Conservation (phyloP, 2,888 invertebrate species). For the Ophraella communa region DNA sequence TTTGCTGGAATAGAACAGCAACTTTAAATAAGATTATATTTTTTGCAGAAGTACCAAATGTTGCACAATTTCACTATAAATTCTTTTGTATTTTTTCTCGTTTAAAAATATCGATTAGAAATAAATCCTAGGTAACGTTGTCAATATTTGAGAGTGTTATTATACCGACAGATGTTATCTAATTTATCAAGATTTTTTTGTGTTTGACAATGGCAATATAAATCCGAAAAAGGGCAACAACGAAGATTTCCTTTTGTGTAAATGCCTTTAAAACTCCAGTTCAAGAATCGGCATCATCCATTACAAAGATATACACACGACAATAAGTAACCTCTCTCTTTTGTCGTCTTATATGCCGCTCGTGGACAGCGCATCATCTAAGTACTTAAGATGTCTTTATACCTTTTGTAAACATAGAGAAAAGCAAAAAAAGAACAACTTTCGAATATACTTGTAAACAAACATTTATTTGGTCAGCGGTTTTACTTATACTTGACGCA, state of each 20-base stretch:
- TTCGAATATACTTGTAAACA: background rate
- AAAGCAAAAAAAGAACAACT: background rate
- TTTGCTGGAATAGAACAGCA: too few species aligned
- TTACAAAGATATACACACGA: background rate
- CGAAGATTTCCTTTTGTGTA: background rate
- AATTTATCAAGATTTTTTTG: background rate
- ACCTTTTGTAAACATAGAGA: background rate
- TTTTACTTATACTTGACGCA: background rate
- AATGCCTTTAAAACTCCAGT: background rate
- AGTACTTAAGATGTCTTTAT: conserved; percentile 24
- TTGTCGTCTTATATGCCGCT: background rate
- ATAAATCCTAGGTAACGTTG: background rate
- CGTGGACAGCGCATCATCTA: conserved; percentile 16
- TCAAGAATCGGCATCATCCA: background rate
- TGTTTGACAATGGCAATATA: background rate
- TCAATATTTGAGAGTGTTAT: background rate
- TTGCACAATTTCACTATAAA: too few species aligned
- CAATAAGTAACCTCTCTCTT: conserved; percentile 4
- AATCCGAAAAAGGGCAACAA: background rate
- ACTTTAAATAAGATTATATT: too few species aligned
- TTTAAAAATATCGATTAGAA: too few species aligned
- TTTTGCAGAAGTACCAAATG: too few species aligned
- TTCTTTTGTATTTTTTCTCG: too few species aligned
- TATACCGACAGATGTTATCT: background rate
- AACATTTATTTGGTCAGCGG: background rate